Base-by-base conservation (phyloP, 2,888 invertebrate species). In the Cyclophora albipunctata region DNA sequence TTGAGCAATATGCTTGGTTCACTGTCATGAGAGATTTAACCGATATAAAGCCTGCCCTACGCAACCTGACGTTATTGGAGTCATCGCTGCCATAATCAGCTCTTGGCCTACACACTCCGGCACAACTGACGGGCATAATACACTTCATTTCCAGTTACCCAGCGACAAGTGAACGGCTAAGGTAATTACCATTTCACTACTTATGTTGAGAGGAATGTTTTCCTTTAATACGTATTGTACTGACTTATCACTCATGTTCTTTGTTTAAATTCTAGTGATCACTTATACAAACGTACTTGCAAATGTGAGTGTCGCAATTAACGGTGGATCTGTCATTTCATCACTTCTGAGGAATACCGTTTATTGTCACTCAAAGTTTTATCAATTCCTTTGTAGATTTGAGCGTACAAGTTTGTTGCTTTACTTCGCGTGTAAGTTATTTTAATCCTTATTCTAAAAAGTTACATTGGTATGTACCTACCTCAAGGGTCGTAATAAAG, bases 61-160 rank as follows among this genome's bases (percentile, higher is more conserved):
- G 89, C 89, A 74, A 84, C 89, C 85, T 89, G 89, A 89, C 88
- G 53, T 64, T 67, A 55, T 64, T 62, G 40, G 48, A 48, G 34
- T 40, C 50, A 49, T 33, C 43, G 7, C 7, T 5, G 33, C 7
- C 48, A 57, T 64, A 60, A 63, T 79, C 83, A 84, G 81, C 84
- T 83, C 84, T 85, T 83, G 83, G 84, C 86, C 85, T 78, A 70
- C 78, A 84, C 85, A 87, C 85, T 85, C 87, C 85, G 86, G 84
- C 68, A 74, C 78, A 72, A 81, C 85, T 84, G 83, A 84, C 67
- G 87, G 86, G 87, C 87, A 86, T 85, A 81, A 84, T 86, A 85
- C 86, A 85, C 85, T 87, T 86, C 20, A 78, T 84, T 85, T 84
- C 84, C 84, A 85, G 82, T 76, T 63, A 64, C 57, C 53, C 63